A percentile compares a stretch with the other conserved stretches of the same genome.
Conservation (phyloP, 1,140 invertebrate genomes). For the Drosophila santomea region DNA sequence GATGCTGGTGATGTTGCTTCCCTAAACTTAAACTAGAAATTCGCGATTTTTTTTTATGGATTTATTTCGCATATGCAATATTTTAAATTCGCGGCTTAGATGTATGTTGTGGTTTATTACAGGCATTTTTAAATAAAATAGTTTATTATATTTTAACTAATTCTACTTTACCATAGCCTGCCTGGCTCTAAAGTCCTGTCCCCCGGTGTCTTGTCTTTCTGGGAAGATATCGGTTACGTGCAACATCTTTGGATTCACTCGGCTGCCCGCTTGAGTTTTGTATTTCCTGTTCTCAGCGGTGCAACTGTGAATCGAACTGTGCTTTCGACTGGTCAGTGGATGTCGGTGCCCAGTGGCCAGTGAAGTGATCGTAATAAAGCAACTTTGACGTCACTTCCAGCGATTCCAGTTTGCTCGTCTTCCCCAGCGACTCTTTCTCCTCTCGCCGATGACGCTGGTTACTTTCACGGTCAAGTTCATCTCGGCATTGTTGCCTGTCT, state of each 20-base stretch:
- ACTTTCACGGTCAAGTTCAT: slow-evolving; percentile 84
- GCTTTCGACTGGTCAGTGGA: slow-evolving; percentile 20
- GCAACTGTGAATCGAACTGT: slow-evolving; percentile 69
- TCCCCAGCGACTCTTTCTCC: slow-evolving; percentile 16
- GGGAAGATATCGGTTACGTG: slow-evolving; percentile 36
- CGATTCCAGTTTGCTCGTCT: slow-evolving; percentile 54
- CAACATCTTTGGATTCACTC: slow-evolving; percentile 34
- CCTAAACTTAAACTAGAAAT: slow-evolving; percentile 19
- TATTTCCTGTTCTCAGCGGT: slow-evolving; percentile 68
- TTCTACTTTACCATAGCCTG: background rate
- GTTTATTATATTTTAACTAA: no score
- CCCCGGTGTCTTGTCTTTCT: slow-evolving; percentile 12
- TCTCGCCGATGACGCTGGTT: slow-evolving; percentile 47
- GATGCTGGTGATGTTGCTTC: slow-evolving; percentile 6
- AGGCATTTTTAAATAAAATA: no score
- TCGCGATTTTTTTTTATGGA: slow-evolving; percentile 1
- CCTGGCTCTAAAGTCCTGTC: background rate
- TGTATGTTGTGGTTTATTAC: no score
- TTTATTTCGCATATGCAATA: slow-evolving; percentile 5
- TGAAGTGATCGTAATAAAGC: slow-evolving; percentile 61
- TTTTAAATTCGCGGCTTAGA: background rate
- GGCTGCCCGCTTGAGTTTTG: slow-evolving; percentile 37
- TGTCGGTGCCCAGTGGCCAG: slow-evolving; percentile 16
- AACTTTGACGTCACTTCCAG: slow-evolving; percentile 74
- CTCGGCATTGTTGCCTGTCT: slow-evolving; percentile 39